Conservation (phyloP, 2,888 invertebrate species). For the Druceiella hillmani region DNA sequence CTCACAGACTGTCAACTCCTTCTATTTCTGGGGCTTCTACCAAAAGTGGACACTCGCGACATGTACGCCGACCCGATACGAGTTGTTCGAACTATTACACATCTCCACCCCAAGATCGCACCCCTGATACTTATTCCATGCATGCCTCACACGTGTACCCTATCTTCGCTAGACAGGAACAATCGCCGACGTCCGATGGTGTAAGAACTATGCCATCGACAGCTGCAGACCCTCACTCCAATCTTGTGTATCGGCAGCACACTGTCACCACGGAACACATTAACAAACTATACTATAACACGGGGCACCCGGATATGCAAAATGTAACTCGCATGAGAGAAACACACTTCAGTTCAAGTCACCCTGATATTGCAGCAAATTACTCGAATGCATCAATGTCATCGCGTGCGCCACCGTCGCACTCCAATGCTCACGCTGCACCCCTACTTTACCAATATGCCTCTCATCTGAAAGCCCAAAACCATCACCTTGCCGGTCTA, state of each 20-base stretch:
- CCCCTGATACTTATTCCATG: constrained; percentile 43
- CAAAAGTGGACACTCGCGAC: constrained; percentile 47
- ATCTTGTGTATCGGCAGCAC: constrained; percentile 36
- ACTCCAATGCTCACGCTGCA: constrained; percentile 36
- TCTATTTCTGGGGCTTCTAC: constrained; percentile 45
- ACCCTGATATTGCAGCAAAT: constrained; percentile 45
- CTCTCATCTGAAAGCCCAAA: constrained; percentile 46
- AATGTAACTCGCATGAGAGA: constrained; percentile 42
- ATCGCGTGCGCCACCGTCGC: constrained; percentile 26
- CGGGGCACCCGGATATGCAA: constrained; percentile 37
- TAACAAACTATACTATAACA: constrained; percentile 40
- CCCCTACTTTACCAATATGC: constrained; percentile 49
- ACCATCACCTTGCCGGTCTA: constrained; percentile 39
- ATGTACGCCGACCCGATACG: constrained; percentile 45
- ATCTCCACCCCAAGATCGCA: constrained; percentile 44
- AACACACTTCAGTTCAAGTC: constrained; percentile 49
- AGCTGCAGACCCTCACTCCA: constrained; percentile 18
- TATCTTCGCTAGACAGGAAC: constrained; percentile 36
- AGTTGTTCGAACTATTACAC: constrained; percentile 48
- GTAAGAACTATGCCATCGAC: neutral
- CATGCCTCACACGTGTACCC: constrained; percentile 47
- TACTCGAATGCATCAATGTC: constrained; percentile 35
- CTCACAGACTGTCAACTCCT: constrained; percentile 46
- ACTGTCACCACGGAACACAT: constrained; percentile 45
- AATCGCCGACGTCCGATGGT: constrained; percentile 25